phyloP scores from a whole-genome alignment of 2,797 vertebrate species.

The Tympanoctomys barrerae region DNA sequence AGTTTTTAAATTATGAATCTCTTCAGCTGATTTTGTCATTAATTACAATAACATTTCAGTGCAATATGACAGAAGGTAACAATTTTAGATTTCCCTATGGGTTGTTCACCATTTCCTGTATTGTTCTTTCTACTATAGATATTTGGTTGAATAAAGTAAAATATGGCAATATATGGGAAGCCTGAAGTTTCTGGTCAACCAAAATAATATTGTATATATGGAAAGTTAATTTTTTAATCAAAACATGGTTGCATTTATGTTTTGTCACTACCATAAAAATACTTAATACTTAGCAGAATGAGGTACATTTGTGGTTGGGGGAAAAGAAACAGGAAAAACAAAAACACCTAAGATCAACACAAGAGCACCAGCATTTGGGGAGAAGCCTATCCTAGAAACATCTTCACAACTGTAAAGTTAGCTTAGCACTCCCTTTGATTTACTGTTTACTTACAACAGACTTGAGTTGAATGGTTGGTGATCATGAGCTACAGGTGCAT shows the following conservation, averaged over 20 bases:
- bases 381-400: conserved; percentile 78
- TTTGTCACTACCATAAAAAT: neutral
- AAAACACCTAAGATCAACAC: neutral
- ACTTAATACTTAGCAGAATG: neutral
- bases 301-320: neutral
- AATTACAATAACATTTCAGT: neutral
- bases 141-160: conserved; percentile 48
- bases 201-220: neutral
- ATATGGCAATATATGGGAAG: neutral
- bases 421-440: conserved; percentile 85
- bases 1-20: conserved; percentile 16
- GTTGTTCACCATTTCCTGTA: conserved; percentile 21
- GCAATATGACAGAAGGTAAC: conserved; percentile 31
- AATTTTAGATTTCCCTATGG: neutral
- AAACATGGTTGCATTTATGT: conserved; percentile 11
- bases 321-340: neutral
- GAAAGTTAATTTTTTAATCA: conserved; percentile 8
- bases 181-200: conserved; percentile 4
- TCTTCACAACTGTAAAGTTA: conserved; percentile 64
- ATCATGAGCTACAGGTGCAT: conserved; percentile 84
- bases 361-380: conserved; percentile 25
- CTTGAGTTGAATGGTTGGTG: conserved; percentile 85
- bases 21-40: neutral
- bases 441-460: conserved; percentile 88
- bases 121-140: conserved; percentile 10